phyloP scores from a whole-genome alignment of 2,888 invertebrate species.

The Asteroscopus sphinx region DNA sequence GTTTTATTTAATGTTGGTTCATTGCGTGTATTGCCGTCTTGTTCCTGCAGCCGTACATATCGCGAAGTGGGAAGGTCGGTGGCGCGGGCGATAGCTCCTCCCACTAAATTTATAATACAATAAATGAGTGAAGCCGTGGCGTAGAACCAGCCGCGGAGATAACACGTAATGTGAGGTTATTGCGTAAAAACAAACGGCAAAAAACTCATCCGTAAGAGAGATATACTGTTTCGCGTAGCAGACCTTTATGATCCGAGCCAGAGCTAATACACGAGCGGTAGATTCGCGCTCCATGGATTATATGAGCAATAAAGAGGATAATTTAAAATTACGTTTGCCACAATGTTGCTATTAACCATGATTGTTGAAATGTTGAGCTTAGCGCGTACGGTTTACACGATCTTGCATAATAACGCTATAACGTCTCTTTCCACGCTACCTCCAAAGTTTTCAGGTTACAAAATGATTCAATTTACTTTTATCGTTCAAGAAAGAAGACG shows the following conservation, averaged over 20 bases:
- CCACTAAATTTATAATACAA: conserved; percentile 88
- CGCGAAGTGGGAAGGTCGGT: conserved; percentile 83
- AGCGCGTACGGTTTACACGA: conserved; percentile 52
- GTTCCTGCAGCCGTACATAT: conserved; percentile 72
- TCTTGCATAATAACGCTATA: conserved; percentile 49
- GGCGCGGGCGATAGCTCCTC: conserved; percentile 80
- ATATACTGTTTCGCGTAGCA: conserved; percentile 79
- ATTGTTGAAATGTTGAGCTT: conserved; percentile 66
- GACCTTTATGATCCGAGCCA: conserved; percentile 80
- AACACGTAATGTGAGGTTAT: conserved; percentile 84
- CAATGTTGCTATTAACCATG: conserved; percentile 79
- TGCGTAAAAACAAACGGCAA: conserved; percentile 86
- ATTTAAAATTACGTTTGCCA: conserved; percentile 82
- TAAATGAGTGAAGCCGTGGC: conserved; percentile 83
- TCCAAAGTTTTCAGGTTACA: conserved; percentile 55
- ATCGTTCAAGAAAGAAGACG: conserved; percentile 52
- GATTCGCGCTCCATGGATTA: conserved; percentile 81
- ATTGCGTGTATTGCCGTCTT: conserved; percentile 81
- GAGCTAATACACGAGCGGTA: conserved; percentile 79
- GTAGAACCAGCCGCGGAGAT: conserved; percentile 82
- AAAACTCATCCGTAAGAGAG: conserved; percentile 78
- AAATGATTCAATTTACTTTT: conserved; percentile 62
- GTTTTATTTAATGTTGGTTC: conserved; percentile 73
- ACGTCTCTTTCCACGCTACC: conserved; percentile 32
- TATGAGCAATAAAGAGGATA: conserved; percentile 82